Percentiles rank a stretch among this genome's conserved stretches.
Conservation (phyloP, 2,113 vertebrate species). For the Parus major region DNA sequence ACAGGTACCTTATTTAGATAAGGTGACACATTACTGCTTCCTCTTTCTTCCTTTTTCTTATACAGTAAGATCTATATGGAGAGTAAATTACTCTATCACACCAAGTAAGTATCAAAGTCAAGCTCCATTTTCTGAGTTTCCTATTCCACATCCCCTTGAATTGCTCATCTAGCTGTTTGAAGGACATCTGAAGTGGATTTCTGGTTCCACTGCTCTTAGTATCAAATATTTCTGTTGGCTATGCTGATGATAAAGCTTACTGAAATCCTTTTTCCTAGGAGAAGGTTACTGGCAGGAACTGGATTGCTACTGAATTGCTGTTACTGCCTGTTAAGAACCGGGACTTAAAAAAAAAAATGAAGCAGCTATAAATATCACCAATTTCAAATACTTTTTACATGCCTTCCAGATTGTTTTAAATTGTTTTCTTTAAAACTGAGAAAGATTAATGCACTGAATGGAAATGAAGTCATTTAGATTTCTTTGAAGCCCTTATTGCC, state of each 20-base stretch:
- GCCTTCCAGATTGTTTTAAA: constrained; percentile 46
- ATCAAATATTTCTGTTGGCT: constrained; percentile 72
- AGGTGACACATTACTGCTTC: constrained; percentile 74
- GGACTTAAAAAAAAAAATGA: constrained; percentile 46
- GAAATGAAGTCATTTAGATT: neutral
- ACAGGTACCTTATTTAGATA: constrained; percentile 80
- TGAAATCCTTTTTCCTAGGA: constrained; percentile 70
- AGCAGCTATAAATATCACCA: constrained; percentile 59
- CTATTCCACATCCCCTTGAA: constrained; percentile 69
- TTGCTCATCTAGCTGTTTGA: constrained; percentile 67
- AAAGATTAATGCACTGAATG: neutral
- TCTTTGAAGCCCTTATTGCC: constrained; percentile 26
- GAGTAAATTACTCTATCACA: constrained; percentile 78
- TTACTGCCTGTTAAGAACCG: constrained; percentile 61
- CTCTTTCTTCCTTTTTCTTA: constrained; percentile 51
- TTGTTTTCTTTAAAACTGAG: constrained; percentile 37
- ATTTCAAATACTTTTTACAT: constrained; percentile 61
- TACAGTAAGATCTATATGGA: constrained; percentile 67
- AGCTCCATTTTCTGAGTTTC: constrained; percentile 67
- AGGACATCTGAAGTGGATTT: constrained; percentile 78
- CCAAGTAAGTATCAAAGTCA: constrained; percentile 77
- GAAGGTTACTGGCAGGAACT: constrained; percentile 67
- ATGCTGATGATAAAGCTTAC: constrained; percentile 59
- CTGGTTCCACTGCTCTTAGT: constrained; percentile 22
- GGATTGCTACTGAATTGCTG: constrained; percentile 60